A percentile compares a stretch with the other conserved stretches of the same genome.
Evolutionary conservation across 2,797 vertebrate genomes (phyloP).

Genomic region (Sarcophilus harrisii): DNA sequence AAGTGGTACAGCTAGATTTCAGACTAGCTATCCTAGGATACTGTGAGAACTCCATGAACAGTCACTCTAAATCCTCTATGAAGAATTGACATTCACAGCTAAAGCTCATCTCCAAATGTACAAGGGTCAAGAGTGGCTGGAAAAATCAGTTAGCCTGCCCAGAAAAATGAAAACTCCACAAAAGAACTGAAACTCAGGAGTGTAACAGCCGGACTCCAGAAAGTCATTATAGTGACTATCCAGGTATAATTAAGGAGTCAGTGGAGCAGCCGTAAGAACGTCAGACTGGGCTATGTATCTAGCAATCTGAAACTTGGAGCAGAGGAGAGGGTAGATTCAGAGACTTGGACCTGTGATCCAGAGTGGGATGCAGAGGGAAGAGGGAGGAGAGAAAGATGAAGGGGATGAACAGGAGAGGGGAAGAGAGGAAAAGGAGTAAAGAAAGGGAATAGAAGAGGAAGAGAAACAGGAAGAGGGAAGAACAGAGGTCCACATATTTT

Average conservation of each 20-base stretch:
- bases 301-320: not conserved
- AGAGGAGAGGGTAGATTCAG: not conserved
- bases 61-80: not conserved
- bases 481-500: not conserved
- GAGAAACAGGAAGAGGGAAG: not conserved
- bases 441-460: not conserved
- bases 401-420: not conserved
- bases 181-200: not conserved
- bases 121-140: not conserved
- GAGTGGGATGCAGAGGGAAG: not conserved
- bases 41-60: not conserved
- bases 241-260: not conserved
- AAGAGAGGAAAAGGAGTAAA: not conserved
- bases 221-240: not conserved
- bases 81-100: not conserved
- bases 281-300: not conserved
- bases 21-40: not conserved
- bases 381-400: not conserved
- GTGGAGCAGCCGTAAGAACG: not conserved
- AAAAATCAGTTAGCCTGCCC: not conserved
- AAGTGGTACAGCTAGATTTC: not conserved
- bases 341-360: not conserved
- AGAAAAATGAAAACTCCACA: not conserved
- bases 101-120: not conserved
- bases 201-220: not conserved